A percentile compares a stretch with the other conserved stretches of the same genome.
Conservation (phyloP, 2,797 vertebrate genomes). For the Paguma larvata region DNA sequence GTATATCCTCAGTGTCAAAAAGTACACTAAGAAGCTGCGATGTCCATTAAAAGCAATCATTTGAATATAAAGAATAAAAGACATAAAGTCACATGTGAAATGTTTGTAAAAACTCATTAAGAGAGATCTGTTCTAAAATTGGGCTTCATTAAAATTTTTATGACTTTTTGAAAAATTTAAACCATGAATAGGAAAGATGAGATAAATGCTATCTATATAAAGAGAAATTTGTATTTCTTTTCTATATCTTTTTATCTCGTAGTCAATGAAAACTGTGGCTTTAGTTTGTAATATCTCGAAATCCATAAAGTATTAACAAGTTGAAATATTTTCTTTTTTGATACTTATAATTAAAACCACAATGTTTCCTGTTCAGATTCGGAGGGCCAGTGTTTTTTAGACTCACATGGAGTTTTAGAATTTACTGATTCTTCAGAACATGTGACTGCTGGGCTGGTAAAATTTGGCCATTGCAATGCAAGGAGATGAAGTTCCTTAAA, state of each 20-base stretch:
- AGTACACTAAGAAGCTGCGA: background rate
- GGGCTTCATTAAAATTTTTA: background rate
- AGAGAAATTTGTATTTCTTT: background rate
- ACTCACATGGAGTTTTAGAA: background rate
- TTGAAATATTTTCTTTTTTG: background rate
- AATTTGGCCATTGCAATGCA: background rate
- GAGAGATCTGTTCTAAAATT: background rate
- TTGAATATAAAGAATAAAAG: background rate
- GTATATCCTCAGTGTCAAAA: background rate
- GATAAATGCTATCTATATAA: background rate
- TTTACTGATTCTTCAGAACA: background rate
- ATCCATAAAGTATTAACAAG: background rate
- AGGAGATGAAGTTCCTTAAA: background rate
- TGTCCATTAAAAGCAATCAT: background rate
- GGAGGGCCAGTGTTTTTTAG: background rate
- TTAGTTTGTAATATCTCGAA: constrained; percentile 1
- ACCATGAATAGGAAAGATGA: background rate
- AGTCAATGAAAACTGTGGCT: background rate
- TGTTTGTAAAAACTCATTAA: constrained; percentile 11
- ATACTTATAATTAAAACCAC: background rate
- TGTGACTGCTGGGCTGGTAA: background rate
- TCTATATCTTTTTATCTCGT: background rate
- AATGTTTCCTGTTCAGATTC: background rate
- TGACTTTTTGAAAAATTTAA: constrained; percentile 19
- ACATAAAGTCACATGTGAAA: background rate